phyloP scores from a whole-genome alignment of 2,113 vertebrate genomes.

The Mormoops blainvillei region DNA sequence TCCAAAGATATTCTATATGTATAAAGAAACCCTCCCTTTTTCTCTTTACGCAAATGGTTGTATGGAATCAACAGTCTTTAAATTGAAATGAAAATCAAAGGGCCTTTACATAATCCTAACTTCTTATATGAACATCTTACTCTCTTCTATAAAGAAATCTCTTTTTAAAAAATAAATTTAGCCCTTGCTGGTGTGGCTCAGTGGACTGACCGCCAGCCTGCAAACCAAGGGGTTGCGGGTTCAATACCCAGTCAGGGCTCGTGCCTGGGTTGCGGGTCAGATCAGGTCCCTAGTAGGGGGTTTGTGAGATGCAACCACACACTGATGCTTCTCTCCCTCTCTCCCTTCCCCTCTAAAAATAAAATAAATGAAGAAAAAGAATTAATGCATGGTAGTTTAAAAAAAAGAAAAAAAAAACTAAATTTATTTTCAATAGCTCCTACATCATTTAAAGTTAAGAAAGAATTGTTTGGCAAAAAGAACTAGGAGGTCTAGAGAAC shows the following conservation, averaged over 20 bases:
- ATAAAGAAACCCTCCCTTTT: not conserved
- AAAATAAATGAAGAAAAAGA: too few relatives aligned
- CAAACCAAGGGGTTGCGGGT: too few relatives aligned
- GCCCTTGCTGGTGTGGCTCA: too few relatives aligned
- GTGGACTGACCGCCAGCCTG: too few relatives aligned
- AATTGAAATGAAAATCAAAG: slow-evolving; percentile 20
- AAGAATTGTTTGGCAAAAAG: not conserved
- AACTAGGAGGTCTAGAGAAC: not conserved
- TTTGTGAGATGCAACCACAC: too few relatives aligned
- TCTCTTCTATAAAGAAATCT: not conserved
- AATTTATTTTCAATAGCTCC: not conserved
- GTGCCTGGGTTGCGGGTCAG: too few relatives aligned
- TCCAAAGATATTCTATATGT: not conserved
- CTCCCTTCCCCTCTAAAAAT: too few relatives aligned
- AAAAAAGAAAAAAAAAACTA: not conserved
- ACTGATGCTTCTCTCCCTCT: too few relatives aligned
- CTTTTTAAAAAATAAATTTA: not conserved
- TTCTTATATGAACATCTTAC: not conserved
- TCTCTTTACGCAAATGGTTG: not conserved
- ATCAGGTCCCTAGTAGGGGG: too few relatives aligned
- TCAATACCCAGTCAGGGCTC: too few relatives aligned
- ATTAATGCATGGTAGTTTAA: too few relatives aligned
- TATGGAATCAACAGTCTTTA: not conserved
- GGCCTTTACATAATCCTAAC: not conserved
- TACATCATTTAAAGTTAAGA: not conserved